phyloP scores from a whole-genome alignment of 2,113 vertebrate species.

The Ammodytes marinus region DNA sequence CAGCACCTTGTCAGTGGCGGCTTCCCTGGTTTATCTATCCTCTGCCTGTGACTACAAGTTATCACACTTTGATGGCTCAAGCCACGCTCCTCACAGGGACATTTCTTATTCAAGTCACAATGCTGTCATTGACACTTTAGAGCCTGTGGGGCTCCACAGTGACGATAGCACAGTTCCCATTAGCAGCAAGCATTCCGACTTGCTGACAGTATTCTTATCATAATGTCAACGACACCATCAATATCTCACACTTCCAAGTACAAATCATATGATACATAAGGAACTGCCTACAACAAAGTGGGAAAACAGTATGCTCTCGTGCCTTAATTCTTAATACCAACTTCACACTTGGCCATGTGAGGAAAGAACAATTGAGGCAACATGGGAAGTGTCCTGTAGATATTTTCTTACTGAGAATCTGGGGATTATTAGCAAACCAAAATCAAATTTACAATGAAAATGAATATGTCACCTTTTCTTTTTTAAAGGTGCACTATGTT shows the following conservation, averaged over 20 bases:
- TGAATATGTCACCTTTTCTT: background rate
- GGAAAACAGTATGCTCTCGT: conserved; percentile 21
- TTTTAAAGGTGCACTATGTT: background rate
- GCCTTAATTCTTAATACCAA: conserved; percentile 4
- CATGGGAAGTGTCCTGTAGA: too few species aligned
- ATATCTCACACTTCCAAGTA: conserved; percentile 52
- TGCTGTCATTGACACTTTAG: conserved; percentile 67
- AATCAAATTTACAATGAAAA: background rate
- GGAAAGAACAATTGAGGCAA: background rate
- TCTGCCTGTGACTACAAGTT: conserved; percentile 72
- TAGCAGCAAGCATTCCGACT: conserved; percentile 61
- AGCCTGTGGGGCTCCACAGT: conserved; percentile 30
- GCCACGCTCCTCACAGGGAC: conserved; percentile 61
- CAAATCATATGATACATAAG: conserved; percentile 28
- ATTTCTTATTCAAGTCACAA: conserved; percentile 81
- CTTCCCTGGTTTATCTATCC: conserved; percentile 67
- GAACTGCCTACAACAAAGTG: background rate
- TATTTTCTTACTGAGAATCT: conserved; percentile 1
- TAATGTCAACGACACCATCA: conserved; percentile 43
- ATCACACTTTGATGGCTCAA: conserved; percentile 81
- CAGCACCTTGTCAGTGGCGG: conserved; percentile 68
- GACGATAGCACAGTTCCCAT: conserved; percentile 68
- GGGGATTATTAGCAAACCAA: background rate
- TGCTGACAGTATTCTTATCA: conserved; percentile 65
- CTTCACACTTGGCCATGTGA: conserved; percentile 12